Percentiles rank a stretch among this genome's conserved stretches.
These are phyloP conservation scores for Hiodon alosoides DNA, from an alignment of 2,113 vertebrate species.

Conservation along the genomic window DNA sequence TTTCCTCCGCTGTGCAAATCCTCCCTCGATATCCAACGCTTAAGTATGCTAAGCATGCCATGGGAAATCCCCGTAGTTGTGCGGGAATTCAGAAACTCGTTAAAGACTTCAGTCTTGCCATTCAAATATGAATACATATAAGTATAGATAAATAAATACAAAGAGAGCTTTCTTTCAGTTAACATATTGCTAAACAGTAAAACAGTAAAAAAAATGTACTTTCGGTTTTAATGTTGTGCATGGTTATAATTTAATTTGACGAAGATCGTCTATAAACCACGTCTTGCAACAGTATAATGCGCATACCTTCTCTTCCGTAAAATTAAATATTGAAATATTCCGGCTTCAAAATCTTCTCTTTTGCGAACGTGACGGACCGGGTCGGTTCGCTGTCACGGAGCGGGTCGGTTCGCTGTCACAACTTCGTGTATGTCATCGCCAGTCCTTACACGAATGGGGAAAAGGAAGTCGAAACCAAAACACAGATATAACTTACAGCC, in stretches of 20 bases:
- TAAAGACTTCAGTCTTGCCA: neutral
- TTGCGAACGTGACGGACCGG: too few species aligned
- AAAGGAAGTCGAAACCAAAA: too few species aligned
- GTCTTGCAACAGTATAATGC: neutral
- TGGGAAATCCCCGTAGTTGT: neutral
- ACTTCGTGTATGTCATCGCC: too few species aligned
- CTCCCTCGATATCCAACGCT: neutral
- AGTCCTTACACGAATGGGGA: too few species aligned
- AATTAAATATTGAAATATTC: neutral
- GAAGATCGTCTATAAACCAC: too few species aligned
- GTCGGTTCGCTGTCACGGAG: too few species aligned
- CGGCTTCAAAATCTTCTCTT: neutral
- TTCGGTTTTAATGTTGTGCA: neutral
- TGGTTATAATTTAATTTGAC: neutral
- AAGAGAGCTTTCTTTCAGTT: neutral
- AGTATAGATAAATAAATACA: neutral
- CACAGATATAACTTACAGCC: too few species aligned
- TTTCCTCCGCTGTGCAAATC: too few species aligned
- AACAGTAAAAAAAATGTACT: neutral
- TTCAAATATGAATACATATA: neutral
- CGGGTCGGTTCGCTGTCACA: too few species aligned
- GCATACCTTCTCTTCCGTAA: neutral
- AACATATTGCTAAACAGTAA: neutral
- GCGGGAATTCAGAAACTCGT: neutral
- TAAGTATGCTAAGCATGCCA: neutral